A percentile compares a stretch with the other conserved stretches of the same genome.
phyloP scores from a whole-genome alignment of 2,113 vertebrate species.

The Gallinago jamesoni region DNA sequence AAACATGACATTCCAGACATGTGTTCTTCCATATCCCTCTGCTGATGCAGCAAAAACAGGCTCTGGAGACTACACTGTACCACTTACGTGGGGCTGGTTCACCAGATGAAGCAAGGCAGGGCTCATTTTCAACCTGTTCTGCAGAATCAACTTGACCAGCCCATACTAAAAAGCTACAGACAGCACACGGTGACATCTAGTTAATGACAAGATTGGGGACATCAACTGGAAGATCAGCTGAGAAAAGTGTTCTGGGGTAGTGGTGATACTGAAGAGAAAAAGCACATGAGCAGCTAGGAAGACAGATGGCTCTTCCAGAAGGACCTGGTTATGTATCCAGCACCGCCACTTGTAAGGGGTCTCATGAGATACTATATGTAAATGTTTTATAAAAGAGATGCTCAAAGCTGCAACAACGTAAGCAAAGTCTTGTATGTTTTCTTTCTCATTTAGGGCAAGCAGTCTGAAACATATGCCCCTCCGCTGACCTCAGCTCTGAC shows the following conservation, averaged over 20 bases:
- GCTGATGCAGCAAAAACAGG: not conserved
- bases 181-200: not conserved
- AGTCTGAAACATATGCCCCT: conserved; percentile 13
- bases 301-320: conserved; percentile 16
- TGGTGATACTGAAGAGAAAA: not conserved
- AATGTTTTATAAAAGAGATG: conserved; percentile 20
- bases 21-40: not conserved
- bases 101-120: not conserved
- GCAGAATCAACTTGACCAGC: not conserved
- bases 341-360: not conserved
- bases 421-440: conserved; percentile 10
- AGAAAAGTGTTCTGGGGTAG: not conserved
- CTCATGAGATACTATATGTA: not conserved
- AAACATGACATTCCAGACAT: not conserved
- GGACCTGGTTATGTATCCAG: not conserved
- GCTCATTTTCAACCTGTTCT: not conserved
- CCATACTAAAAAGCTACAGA: not conserved
- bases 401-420: not conserved
- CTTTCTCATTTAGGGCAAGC: conserved; percentile 20
- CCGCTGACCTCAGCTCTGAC: conserved; percentile 32
- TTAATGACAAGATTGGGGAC: too few relatives aligned
- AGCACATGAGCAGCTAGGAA: not conserved
- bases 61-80: not conserved
- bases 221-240: not conserved
- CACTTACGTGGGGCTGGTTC: not conserved